Percentiles rank a stretch among this genome's conserved stretches.
Conservation (phyloP, 2,113 vertebrate species). For the Raja brachyura region DNA sequence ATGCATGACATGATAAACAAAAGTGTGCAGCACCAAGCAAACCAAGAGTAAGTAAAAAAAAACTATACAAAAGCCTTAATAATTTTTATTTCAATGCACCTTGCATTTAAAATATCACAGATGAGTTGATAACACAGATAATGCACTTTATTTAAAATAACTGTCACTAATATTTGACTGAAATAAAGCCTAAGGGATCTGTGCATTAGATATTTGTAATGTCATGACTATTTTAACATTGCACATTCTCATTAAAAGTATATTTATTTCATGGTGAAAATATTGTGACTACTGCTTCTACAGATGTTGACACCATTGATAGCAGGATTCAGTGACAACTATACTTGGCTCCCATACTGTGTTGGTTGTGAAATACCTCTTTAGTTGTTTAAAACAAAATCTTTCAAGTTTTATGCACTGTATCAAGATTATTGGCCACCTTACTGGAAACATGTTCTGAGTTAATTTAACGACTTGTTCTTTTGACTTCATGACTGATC, state of each 20-base stretch:
- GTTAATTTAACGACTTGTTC: not conserved
- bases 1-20: too few species aligned
- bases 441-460: conserved; percentile 10
- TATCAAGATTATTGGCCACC: conserved; percentile 18
- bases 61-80: too few species aligned
- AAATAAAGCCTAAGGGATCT: conserved; percentile 11
- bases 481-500: not conserved
- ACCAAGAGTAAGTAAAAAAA: too few species aligned
- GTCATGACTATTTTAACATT: conserved; percentile 31
- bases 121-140: conserved; percentile 32
- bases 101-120: too few species aligned
- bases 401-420: conserved; percentile 36
- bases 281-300: conserved; percentile 16
- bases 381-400: not conserved
- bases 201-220: conserved; percentile 33
- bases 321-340: conserved; percentile 9
- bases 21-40: too few species aligned
- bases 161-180: conserved; percentile 29
- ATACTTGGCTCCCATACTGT: conserved; percentile 24
- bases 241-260: not conserved
- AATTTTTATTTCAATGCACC: too few species aligned
- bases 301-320: conserved; percentile 32
- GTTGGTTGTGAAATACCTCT: conserved; percentile 31
- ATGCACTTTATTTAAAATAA: conserved; percentile 74
- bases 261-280: conserved; percentile 31